These are phyloP conservation scores for Intellagama lesueurii DNA, from an alignment of 2,797 vertebrate genomes.

Conservation along the genomic window DNA sequence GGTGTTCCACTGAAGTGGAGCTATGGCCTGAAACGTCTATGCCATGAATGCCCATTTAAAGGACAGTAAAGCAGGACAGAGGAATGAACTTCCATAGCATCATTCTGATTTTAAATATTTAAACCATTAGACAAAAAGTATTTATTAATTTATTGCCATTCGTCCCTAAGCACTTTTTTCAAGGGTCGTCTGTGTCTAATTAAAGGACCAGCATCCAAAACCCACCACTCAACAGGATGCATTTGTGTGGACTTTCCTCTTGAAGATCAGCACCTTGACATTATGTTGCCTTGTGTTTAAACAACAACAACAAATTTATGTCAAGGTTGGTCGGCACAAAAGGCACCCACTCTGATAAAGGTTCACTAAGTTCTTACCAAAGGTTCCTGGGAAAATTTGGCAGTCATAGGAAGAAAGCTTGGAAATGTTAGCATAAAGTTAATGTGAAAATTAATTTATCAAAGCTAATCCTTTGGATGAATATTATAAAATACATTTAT, in stretches of 20 bases:
- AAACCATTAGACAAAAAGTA: background rate
- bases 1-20: background rate
- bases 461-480: no score
- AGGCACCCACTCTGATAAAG: background rate
- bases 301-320: no score
- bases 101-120: background rate
- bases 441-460: no score
- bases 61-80: background rate
- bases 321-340: no score
- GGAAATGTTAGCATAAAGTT: no score
- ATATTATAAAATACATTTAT: no score
- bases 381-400: background rate
- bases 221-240: background rate
- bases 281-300: no score
- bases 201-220: background rate
- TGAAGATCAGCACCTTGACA: no score
- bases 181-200: background rate
- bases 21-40: background rate
- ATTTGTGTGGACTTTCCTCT: no score
- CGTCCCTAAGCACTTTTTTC: background rate
- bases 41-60: background rate
- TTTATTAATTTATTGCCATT: background rate
- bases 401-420: background rate
- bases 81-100: background rate
- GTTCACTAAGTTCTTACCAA: background rate